Base-by-base conservation (phyloP, 2,888 invertebrate species). In the Leucophenga montana region DNA sequence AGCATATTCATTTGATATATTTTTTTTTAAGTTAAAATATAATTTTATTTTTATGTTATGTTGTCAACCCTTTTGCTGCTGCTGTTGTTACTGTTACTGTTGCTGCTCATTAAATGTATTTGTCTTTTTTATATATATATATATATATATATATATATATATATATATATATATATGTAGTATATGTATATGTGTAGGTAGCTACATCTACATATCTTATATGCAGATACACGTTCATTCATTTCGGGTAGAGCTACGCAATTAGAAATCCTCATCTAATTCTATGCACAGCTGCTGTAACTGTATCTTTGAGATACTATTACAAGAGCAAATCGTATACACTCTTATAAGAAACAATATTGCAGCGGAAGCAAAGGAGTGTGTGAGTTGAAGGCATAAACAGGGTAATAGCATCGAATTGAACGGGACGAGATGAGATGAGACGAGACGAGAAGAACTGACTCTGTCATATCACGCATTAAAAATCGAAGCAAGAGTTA, bases 201-300 rank as follows among this genome's bases (percentile, higher is more conserved):
- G n/a, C 39, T 27, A 27, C 27, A 27, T 27, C 2, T 27, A 39
- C 8, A 39, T 39, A 39, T 8, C 3, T 39, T 11, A 39, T 39
- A 39, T 39, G 39, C 39, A 39, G 11, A 39, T 39, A 39, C 39
- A 39, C 48, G 27, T 67, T 16, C 65, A 65, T 20, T 33, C 62
- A 31, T 39, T 13, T 22, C 44, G 57, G 33, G 39, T 33, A 59
- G 16, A 59, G 59, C 62, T 44, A 62, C 62, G 76, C 82, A 83
- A 84, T 83, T 83, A 82, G 77, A 79, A 80, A 77, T 78, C 68
- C 39, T 39, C 39, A 68, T 80, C 78, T 76, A 77, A 81, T 83
- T 82, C 80, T 74, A 79, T 80, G 78, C 75, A 70, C 66, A 65
- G 62, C 65, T 70, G 59, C 39, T 73, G 69, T 68, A 66, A 68